Evolutionary conservation across 2,797 vertebrate species (phyloP).

Genomic region (Epinephelus coioides): DNA sequence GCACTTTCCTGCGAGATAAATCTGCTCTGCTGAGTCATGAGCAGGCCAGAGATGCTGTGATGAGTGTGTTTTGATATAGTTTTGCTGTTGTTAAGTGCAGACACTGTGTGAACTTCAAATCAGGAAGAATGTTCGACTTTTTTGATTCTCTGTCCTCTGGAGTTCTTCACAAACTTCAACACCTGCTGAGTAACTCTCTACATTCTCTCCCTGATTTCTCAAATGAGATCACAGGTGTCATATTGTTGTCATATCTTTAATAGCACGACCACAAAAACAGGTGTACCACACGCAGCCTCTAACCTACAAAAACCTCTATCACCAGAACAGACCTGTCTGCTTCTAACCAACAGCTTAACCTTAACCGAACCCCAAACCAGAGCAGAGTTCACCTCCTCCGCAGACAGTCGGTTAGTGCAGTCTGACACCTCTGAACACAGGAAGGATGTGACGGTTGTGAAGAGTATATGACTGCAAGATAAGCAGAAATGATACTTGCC

Average conservation of each 20-base stretch:
- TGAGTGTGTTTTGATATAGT: too few relatives aligned
- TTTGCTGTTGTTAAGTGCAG: too few relatives aligned
- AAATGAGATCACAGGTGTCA: background rate
- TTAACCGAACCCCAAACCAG: background rate
- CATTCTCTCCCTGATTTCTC: background rate
- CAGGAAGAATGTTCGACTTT: too few relatives aligned
- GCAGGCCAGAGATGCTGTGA: background rate
- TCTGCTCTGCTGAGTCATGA: slow-evolving; percentile 16
- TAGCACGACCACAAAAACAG: background rate
- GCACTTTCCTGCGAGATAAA: slow-evolving; percentile 12
- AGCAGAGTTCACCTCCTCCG: background rate
- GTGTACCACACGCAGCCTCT: background rate
- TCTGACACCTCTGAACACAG: background rate
- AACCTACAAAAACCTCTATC: background rate
- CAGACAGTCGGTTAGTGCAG: background rate
- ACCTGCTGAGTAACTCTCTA: background rate
- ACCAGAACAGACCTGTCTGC: too few relatives aligned
- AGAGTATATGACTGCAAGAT: background rate
- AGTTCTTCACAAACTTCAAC: too few relatives aligned
- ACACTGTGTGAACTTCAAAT: too few relatives aligned
- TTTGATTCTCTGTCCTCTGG: too few relatives aligned
- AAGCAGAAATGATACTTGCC: background rate
- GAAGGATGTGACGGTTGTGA: background rate
- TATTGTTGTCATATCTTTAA: background rate
- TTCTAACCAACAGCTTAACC: background rate